Percentiles rank a stretch among this genome's conserved stretches.
phyloP scores from a whole-genome alignment of 2,797 vertebrate species.

The Lates japonicus region DNA sequence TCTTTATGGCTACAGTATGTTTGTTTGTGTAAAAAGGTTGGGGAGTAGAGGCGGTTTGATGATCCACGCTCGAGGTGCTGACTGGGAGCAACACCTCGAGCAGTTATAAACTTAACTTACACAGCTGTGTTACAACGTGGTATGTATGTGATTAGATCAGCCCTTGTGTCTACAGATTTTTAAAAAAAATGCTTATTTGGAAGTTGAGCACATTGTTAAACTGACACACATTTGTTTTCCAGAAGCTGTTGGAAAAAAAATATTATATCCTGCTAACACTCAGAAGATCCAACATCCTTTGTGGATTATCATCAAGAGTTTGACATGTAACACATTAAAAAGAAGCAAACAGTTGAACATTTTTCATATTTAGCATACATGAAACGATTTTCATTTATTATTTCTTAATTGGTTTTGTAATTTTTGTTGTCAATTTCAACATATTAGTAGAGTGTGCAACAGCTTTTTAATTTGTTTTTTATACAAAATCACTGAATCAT shows the following conservation, averaged over 20 bases:
- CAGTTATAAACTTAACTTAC: conserved; percentile 1
- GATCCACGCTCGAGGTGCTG: conserved; percentile 7
- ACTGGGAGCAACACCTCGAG: background rate
- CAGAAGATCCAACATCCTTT: conserved; percentile 4
- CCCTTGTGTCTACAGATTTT: conserved; percentile 1
- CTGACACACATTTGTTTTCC: background rate
- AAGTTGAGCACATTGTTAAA: conserved; percentile 7
- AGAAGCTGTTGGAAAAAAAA: background rate
- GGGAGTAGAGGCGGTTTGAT: conserved; percentile 17
- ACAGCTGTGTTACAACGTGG: background rate
- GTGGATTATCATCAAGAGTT: conserved; percentile 1
- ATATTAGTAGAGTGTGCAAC: background rate
- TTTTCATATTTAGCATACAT: conserved; percentile 2
- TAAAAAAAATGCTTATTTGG: background rate
- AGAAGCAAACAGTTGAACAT: background rate
- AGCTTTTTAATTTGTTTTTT: background rate
- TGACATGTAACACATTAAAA: conserved; percentile 5
- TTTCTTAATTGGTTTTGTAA: background rate
- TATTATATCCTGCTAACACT: background rate
- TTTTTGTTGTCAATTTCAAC: background rate
- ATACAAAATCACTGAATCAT: background rate
- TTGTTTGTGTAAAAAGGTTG: conserved; percentile 52
- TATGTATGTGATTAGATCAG: background rate
- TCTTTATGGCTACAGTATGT: conserved; percentile 30
- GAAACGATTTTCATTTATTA: background rate